Conservation (phyloP, 2,888 invertebrate species). For the Branchipolynoe longqiensis region DNA sequence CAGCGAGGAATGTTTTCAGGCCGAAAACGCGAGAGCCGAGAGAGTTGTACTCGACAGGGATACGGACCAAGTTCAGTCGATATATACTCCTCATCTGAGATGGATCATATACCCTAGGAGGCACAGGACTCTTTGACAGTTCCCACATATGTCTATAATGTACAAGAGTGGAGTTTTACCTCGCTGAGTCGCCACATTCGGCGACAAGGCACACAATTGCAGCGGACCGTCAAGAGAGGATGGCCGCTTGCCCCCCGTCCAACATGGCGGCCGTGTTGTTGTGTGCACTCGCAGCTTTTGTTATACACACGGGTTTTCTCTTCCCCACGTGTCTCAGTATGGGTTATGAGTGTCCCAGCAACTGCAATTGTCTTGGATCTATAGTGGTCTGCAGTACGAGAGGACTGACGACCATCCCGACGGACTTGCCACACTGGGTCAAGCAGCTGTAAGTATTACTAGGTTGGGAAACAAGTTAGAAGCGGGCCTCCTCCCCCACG, state of each 20-base stretch:
- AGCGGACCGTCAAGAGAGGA: not conserved
- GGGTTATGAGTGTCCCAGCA: constrained; percentile 84
- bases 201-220: constrained; percentile 54
- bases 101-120: constrained; percentile 56
- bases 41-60: constrained; percentile 4
- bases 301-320: constrained; percentile 47
- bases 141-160: not conserved
- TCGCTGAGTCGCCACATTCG: constrained; percentile 38
- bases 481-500: not conserved
- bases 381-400: constrained; percentile 89
- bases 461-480: not conserved
- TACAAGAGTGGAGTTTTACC: constrained; percentile 38
- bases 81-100: constrained; percentile 14
- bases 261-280: constrained; percentile 61
- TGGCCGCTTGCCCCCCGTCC: too few species aligned
- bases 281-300: constrained; percentile 52
- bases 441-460: constrained; percentile 86
- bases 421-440: constrained; percentile 89
- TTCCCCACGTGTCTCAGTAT: not conserved
- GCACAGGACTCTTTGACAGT: constrained; percentile 30
- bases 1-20: constrained; percentile 53
- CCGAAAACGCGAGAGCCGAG: constrained; percentile 41
- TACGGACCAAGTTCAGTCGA: constrained; percentile 15
- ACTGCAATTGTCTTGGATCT: constrained; percentile 88
- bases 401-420: constrained; percentile 87